Percentiles rank a stretch among this genome's conserved stretches.
phyloP scores from a whole-genome alignment of 2,888 invertebrate species.

The Aleiodes alternator region DNA sequence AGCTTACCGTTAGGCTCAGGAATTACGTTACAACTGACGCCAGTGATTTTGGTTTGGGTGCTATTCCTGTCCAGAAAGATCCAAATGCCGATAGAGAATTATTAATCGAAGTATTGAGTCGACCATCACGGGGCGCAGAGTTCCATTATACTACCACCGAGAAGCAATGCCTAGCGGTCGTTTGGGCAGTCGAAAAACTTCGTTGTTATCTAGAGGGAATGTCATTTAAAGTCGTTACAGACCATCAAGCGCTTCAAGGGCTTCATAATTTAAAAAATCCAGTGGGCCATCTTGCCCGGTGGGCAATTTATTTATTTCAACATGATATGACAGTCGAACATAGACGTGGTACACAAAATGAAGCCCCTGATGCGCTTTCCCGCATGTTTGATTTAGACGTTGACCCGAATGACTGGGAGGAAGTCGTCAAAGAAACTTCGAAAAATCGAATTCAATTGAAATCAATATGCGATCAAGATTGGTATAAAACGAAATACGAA shows the following conservation, averaged over 20 bases:
- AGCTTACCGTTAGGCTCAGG: too few species aligned
- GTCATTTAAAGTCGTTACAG: constrained; percentile 46
- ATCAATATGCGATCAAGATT: constrained; percentile 5
- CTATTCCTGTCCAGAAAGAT: constrained; percentile 48
- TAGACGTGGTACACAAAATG: constrained; percentile 36
- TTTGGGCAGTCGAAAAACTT: too few species aligned
- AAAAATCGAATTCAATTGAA: background rate
- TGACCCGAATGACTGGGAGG: constrained; percentile 39
- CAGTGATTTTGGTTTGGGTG: constrained; percentile 51
- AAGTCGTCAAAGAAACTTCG: constrained; percentile 17
- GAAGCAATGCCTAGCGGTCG: too few species aligned
- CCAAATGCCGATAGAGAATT: constrained; percentile 40
- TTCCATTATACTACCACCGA: too few species aligned
- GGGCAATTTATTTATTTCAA: constrained; percentile 43
- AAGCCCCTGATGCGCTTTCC: constrained; percentile 44
- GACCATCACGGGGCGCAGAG: constrained; percentile 47
- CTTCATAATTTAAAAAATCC: constrained; percentile 42
- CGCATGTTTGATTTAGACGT: constrained; percentile 36
- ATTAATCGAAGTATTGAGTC: constrained; percentile 46
- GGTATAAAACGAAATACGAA: constrained; percentile 22
- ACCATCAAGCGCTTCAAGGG: constrained; percentile 52
- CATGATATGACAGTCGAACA: constrained; percentile 35
- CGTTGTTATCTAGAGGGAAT: constrained; percentile 29
- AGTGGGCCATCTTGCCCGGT: constrained; percentile 48
- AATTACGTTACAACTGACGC: too few species aligned